Evolutionary conservation across 2,888 invertebrate species (phyloP).

Genomic region (Oscheius sp.): DNA sequence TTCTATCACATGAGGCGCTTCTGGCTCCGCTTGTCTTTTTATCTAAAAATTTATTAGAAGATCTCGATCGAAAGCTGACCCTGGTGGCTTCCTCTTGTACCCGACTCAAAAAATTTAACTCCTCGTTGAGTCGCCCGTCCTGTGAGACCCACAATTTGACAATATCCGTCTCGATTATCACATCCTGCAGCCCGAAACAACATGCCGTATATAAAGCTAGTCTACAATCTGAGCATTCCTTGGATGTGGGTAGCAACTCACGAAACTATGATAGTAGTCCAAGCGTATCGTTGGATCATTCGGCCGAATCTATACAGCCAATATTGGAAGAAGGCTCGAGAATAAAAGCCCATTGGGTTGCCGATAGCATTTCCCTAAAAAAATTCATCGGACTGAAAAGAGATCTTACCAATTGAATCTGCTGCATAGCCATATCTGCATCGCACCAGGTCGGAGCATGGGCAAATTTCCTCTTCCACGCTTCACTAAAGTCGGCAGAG

Average conservation of each 20-base stretch:
- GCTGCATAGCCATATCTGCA: constrained; percentile 89
- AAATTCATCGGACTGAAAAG: background rate
- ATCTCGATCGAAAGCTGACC: background rate
- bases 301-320: constrained; percentile 60
- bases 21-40: constrained; percentile 4
- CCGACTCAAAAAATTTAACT: constrained; percentile 54
- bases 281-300: constrained; percentile 58
- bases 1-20: constrained; percentile 38
- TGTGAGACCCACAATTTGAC: constrained; percentile 94
- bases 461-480: constrained; percentile 71
- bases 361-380: constrained; percentile 64
- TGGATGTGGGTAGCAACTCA: background rate
- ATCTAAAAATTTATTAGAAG: background rate
- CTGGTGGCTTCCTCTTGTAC: constrained; percentile 32
- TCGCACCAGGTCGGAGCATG: constrained; percentile 88
- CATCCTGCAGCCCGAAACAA: constrained; percentile 93
- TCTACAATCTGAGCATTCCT: constrained; percentile 26
- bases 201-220: constrained; percentile 73
- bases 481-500: constrained; percentile 61
- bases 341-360: constrained; percentile 65
- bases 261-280: constrained; percentile 45
- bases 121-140: constrained; percentile 68
- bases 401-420: constrained; percentile 87
- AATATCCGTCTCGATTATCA: constrained; percentile 90
- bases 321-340: constrained; percentile 64